Base-by-base conservation (phyloP, 2,888 invertebrate species). In the Dryomyza anilis region DNA sequence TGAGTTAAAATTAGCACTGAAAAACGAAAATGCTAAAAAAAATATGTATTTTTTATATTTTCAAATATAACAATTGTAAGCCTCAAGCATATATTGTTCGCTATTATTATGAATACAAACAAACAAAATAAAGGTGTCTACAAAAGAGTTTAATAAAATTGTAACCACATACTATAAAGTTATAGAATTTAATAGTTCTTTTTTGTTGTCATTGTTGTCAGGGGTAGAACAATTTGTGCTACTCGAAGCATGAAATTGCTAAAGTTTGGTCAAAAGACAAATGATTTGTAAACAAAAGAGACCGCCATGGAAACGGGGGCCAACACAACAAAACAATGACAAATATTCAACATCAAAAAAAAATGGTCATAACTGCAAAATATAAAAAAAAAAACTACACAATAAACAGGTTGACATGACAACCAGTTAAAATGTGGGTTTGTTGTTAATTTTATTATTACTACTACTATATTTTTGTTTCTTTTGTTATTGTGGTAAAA, bases 171-270 rank as follows among this genome's bases (percentile, higher is more conserved):
- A n/a, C n/a, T n/a, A n/a, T n/a, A n/a, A n/a, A n/a, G n/a, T n/a
- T n/a, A n/a, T n/a, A n/a, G n/a, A n/a, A n/a, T n/a, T n/a, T n/a
- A n/a, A n/a, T n/a, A n/a, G n/a, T n/a, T n/a, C n/a, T n/a, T n/a
- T n/a, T n/a, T n/a, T n/a, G n/a, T n/a, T n/a, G n/a, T n/a, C n/a
- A n/a, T n/a, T n/a, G n/a, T n/a, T n/a, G n/a, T n/a, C n/a, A n/a
- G n/a, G n/a, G n/a, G n/a, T n/a, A n/a, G 39, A 39, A n/a, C 12
- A 39, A n/a, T 39, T 12, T 39, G 39, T 61, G 61, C 29, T 29
- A 61, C 29, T 14, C 53, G 33, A 61, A 61, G 61, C 61, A 61
- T 61, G 43, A 61, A 61, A 61, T 53, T 61, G 53, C 39, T n/a
- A 19, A 23, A 36, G 36, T 55, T 55, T 55, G 55, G 33, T n/a